Conservation (phyloP, 1,140 invertebrate species). For the Bradysia coprophila region DNA sequence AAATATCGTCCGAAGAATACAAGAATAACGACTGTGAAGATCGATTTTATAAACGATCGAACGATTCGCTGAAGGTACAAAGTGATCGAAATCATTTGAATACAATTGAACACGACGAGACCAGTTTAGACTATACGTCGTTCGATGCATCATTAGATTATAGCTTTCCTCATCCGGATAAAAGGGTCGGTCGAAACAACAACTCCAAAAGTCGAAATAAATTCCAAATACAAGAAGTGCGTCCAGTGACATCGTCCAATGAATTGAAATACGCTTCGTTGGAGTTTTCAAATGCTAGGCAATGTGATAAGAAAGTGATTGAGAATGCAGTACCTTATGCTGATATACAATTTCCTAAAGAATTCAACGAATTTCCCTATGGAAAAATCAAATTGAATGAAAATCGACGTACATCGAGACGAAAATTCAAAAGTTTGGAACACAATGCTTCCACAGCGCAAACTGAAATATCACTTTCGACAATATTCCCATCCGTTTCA, state of each 20-base stretch:
- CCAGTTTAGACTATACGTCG: neutral
- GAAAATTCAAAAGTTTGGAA: neutral
- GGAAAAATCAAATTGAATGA: neutral
- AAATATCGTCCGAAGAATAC: no score
- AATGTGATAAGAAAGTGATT: neutral
- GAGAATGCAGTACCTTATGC: slow-evolving; percentile 1
- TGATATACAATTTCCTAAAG: neutral
- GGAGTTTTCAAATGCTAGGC: slow-evolving; percentile 1
- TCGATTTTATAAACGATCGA: neutral
- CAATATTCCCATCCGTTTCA: neutral
- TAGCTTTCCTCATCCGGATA: slow-evolving; percentile 4
- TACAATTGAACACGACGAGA: neutral
- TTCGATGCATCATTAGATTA: neutral
- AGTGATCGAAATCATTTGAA: neutral
- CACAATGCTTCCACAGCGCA: neutral
- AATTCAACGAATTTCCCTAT: neutral
- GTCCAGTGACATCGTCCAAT: neutral
- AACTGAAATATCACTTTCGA: neutral
- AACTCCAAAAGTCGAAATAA: neutral
- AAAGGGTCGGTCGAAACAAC: neutral
- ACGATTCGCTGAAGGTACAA: neutral
- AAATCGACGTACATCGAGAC: neutral
- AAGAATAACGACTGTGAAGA: neutral
- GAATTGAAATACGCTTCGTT: slow-evolving; percentile 3
- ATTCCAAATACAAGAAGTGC: slow-evolving; percentile 3